phyloP scores from a whole-genome alignment of 2,888 invertebrate genomes.

The Tachystola acroxantha region DNA sequence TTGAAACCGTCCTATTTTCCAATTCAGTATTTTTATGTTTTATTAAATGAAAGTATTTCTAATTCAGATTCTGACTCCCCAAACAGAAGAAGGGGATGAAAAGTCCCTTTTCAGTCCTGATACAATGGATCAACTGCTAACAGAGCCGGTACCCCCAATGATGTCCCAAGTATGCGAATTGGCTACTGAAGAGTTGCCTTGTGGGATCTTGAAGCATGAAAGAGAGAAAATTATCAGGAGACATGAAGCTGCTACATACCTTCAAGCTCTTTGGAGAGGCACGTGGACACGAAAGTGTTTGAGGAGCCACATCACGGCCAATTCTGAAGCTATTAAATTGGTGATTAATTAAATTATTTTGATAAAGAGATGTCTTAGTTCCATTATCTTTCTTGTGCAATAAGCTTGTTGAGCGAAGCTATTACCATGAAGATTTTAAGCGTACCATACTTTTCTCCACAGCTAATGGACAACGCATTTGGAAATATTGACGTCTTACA shows the following conservation, averaged over 20 bases:
- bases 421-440: too few relatives aligned
- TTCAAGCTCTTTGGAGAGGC: slow-evolving; percentile 63
- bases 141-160: slow-evolving; percentile 22
- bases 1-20: too few relatives aligned
- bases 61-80: background rate
- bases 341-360: slow-evolving; percentile 34
- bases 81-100: slow-evolving; percentile 22
- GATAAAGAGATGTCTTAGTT: too few relatives aligned
- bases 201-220: slow-evolving; percentile 50
- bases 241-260: slow-evolving; percentile 53
- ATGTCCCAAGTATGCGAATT: slow-evolving; percentile 49
- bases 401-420: too few relatives aligned
- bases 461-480: slow-evolving; percentile 56
- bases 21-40: too few relatives aligned
- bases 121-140: slow-evolving; percentile 34
- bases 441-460: background rate
- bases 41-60: too few relatives aligned
- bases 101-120: slow-evolving; percentile 26
- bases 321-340: slow-evolving; percentile 42
- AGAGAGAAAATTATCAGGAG: slow-evolving; percentile 42
- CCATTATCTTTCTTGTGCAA: too few relatives aligned
- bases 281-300: slow-evolving; percentile 50
- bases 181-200: slow-evolving; percentile 47
- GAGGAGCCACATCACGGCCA: slow-evolving; percentile 19
- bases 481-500: slow-evolving; percentile 53